Conservation (phyloP, 2,797 vertebrate species). For the Cygnus olor region DNA sequence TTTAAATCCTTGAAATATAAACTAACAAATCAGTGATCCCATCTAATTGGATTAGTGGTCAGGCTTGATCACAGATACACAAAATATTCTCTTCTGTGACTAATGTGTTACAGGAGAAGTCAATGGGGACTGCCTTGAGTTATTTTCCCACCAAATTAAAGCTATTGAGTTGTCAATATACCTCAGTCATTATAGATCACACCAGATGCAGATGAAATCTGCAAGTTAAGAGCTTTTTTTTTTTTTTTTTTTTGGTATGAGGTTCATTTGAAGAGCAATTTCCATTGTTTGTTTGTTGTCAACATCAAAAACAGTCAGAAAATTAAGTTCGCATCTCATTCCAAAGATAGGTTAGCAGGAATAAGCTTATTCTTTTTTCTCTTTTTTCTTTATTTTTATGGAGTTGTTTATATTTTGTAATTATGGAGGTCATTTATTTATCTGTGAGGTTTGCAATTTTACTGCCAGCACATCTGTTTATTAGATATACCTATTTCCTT, state of each 20-base stretch:
- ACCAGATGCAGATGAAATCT: not conserved
- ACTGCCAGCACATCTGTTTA: not conserved
- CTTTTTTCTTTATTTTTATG: not conserved
- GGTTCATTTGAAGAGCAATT: not conserved
- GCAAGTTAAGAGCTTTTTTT: not conserved
- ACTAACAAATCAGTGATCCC: not conserved
- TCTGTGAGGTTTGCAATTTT: not conserved
- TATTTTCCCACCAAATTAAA: slow-evolving; percentile 16
- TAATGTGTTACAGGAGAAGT: not conserved
- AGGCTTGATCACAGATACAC: not conserved
- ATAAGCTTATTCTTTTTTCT: not conserved
- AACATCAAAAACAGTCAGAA: not conserved
- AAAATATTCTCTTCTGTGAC: not conserved
- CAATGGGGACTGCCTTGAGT: not conserved
- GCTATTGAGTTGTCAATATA: not conserved
- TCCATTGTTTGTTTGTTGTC: not conserved
- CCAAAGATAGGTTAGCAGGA: not conserved
- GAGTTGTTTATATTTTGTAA: not conserved
- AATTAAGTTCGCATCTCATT: not conserved
- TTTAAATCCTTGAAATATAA: not conserved
- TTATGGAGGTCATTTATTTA: not conserved
- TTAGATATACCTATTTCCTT: not conserved
- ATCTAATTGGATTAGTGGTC: not conserved
- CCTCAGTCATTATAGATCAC: not conserved
- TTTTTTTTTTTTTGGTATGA: not conserved